Conservation (phyloP, 2,888 invertebrate genomes). For the Timandra comae region DNA sequence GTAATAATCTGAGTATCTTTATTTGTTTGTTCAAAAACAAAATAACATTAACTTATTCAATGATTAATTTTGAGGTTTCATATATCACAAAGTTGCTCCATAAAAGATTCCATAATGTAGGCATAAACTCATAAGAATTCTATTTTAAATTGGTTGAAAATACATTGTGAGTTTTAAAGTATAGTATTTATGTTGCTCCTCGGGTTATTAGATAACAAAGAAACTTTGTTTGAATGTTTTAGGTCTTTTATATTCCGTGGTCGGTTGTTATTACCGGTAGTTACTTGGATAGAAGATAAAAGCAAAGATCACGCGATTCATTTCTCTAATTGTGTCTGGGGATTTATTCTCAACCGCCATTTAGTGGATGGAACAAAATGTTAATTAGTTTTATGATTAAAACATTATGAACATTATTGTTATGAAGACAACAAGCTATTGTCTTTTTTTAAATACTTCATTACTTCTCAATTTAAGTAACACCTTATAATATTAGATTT, state of each 20-base stretch:
- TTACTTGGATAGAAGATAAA: conserved; percentile 48
- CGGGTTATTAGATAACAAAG: conserved; percentile 34
- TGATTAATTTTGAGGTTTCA: too few relatives aligned
- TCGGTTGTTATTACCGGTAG: conserved; percentile 46
- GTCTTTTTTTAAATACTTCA: too few relatives aligned
- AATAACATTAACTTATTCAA: too few relatives aligned
- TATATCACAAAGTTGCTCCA: too few relatives aligned
- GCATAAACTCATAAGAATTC: too few relatives aligned
- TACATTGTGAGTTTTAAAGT: not conserved
- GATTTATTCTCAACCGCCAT: conserved; percentile 9
- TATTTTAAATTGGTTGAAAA: not conserved
- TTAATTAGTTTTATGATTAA: not conserved
- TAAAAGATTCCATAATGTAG: too few relatives aligned
- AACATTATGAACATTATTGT: too few relatives aligned
- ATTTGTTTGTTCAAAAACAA: too few relatives aligned
- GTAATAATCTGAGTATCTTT: too few relatives aligned
- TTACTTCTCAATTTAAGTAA: too few relatives aligned
- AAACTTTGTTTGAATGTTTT: conserved; percentile 36
- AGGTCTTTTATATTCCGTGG: conserved; percentile 43
- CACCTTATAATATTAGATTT: too few relatives aligned
- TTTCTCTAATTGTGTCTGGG: conserved; percentile 52
- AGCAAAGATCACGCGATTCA: conserved; percentile 57
- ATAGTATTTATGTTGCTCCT: conserved; percentile 21
- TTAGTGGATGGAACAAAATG: not conserved
- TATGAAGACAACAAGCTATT: too few relatives aligned